A percentile compares a stretch with the other conserved stretches of the same genome.
These are phyloP conservation scores for Pygocentrus nattereri DNA, from an alignment of 2,797 vertebrate genomes.

Conservation along the genomic window DNA sequence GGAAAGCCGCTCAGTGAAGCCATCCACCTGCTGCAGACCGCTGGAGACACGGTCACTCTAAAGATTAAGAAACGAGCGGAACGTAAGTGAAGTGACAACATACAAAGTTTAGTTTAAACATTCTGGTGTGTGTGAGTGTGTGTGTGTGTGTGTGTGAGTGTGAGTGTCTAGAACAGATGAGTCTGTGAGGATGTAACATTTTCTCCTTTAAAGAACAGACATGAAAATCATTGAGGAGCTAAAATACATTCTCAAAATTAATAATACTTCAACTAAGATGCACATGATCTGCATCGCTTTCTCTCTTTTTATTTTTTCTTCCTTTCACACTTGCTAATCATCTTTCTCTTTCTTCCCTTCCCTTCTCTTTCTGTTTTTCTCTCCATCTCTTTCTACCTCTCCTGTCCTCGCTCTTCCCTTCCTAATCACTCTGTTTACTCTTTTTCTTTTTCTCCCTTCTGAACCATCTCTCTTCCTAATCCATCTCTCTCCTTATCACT, in stretches of 20 bases:
- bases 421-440: too few species aligned
- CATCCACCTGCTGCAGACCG: slow-evolving; percentile 96
- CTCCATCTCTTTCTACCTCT: neutral
- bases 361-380: too few species aligned
- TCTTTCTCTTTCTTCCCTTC: neutral
- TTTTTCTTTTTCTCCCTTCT: neutral
- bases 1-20: slow-evolving; percentile 97
- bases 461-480: too few species aligned
- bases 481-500: neutral
- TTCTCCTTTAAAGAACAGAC: too few species aligned
- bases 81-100: slow-evolving; percentile 76
- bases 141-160: too few species aligned
- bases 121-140: too few species aligned
- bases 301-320: neutral
- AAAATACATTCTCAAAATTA: too few species aligned
- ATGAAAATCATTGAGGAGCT: too few species aligned
- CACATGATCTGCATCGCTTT: too few species aligned
- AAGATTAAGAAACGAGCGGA: slow-evolving; percentile 96
- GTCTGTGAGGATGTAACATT: neutral
- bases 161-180: neutral
- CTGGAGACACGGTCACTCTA: slow-evolving; percentile 94
- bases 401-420: neutral
- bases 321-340: neutral
- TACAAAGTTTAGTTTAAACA: too few species aligned
- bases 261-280: too few species aligned